Conservation (phyloP, 2,797 vertebrate species). For the Bufotes viridis region DNA sequence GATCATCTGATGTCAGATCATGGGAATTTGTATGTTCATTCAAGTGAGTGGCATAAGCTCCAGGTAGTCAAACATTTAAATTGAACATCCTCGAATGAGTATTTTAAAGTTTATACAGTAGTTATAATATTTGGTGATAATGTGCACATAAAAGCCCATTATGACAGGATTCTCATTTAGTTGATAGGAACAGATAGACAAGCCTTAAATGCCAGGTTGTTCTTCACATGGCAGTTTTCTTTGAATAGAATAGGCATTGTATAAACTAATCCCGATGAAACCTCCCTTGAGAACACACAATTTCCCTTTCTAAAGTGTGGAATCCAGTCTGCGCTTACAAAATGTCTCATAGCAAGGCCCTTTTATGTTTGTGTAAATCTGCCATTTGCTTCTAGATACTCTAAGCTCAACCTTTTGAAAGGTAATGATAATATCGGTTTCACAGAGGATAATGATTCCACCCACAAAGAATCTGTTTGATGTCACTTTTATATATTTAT, state of each 20-base stretch:
- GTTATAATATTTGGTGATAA: slow-evolving; percentile 20
- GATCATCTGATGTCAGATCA: no score
- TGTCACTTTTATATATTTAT: slow-evolving; percentile 55
- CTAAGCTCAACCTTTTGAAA: slow-evolving; percentile 50
- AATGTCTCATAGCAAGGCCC: slow-evolving; percentile 46
- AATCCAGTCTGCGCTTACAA: slow-evolving; percentile 49
- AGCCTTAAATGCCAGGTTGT: slow-evolving; percentile 50
- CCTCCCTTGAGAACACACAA: slow-evolving; percentile 57
- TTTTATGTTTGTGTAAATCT: slow-evolving; percentile 61
- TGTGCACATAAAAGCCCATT: slow-evolving; percentile 28
- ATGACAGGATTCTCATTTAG: slow-evolving; percentile 30
- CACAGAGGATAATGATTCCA: slow-evolving; percentile 58
- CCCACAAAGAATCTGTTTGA: slow-evolving; percentile 61
- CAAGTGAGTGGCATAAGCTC: not conserved
- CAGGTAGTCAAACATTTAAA: not conserved
- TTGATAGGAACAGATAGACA: slow-evolving; percentile 58
- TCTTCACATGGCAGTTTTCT: slow-evolving; percentile 46
- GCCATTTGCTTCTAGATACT: slow-evolving; percentile 53
- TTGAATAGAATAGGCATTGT: slow-evolving; percentile 54
- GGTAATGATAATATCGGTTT: slow-evolving; percentile 55
- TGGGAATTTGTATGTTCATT: not conserved
- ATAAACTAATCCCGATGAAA: slow-evolving; percentile 55
- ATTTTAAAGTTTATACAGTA: slow-evolving; percentile 25
- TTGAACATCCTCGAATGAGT: not conserved
- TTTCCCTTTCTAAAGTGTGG: slow-evolving; percentile 57